Evolutionary conservation across 2,888 invertebrate genomes (phyloP).

Genomic region (Drosophila lutescens): DNA sequence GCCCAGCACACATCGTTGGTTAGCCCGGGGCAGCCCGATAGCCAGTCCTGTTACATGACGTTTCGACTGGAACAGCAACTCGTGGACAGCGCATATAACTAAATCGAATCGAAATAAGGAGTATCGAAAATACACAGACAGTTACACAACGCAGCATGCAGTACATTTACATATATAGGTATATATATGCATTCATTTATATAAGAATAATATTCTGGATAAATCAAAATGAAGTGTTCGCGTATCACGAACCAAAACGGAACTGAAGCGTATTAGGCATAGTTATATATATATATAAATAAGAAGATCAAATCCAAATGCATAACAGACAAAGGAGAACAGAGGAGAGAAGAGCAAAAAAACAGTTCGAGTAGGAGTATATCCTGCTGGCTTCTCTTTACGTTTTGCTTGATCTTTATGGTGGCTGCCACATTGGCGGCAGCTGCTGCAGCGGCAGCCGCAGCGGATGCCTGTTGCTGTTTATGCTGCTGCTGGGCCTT

Average conservation of each 20-base stretch:
- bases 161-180: slow-evolving; percentile 58
- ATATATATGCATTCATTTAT: slow-evolving; percentile 14
- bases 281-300: slow-evolving; percentile 35
- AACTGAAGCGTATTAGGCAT: slow-evolving; percentile 61
- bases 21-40: slow-evolving; percentile 9
- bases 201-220: slow-evolving; percentile 18
- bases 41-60: slow-evolving; percentile 3
- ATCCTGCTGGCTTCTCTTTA: slow-evolving; percentile 66
- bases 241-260: slow-evolving; percentile 24
- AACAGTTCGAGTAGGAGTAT: slow-evolving; percentile 17
- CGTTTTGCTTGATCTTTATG: slow-evolving; percentile 83
- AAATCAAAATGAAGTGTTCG: slow-evolving; percentile 35
- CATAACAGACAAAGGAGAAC: slow-evolving; percentile 67
- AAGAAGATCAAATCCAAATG: slow-evolving; percentile 57
- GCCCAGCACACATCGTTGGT: slow-evolving; percentile 48
- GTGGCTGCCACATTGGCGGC: slow-evolving; percentile 81
- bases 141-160: slow-evolving; percentile 73
- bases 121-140: slow-evolving; percentile 61
- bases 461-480: slow-evolving; percentile 83
- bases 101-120: slow-evolving; percentile 43
- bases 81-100: slow-evolving; percentile 32
- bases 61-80: slow-evolving; percentile 27
- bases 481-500: slow-evolving; percentile 63
- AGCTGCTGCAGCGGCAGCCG: slow-evolving; percentile 77
- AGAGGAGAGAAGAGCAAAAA: slow-evolving; percentile 45